Conservation (phyloP, 2,888 invertebrate genomes). For the Drosophila meridionalis region DNA sequence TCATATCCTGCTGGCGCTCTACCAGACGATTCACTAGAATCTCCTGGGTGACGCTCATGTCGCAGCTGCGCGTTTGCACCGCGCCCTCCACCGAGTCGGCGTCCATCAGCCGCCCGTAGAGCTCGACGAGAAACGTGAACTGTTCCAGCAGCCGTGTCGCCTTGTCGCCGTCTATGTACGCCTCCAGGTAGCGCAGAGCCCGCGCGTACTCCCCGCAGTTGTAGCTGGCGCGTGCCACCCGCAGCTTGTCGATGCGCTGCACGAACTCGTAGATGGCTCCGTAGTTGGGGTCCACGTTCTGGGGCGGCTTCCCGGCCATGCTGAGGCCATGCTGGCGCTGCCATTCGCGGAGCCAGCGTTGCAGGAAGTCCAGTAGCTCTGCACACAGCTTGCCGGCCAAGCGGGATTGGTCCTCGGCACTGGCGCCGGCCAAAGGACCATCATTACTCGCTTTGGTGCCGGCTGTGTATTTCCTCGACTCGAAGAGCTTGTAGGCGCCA, state of each 20-base stretch:
- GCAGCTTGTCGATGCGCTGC: slow-evolving; percentile 87
- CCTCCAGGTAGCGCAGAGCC: slow-evolving; percentile 91
- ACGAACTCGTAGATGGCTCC: slow-evolving; percentile 83
- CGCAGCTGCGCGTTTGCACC: slow-evolving; percentile 90
- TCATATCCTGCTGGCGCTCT: slow-evolving; percentile 93
- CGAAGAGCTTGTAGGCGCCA: slow-evolving; percentile 72
- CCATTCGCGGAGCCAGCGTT: slow-evolving; percentile 90
- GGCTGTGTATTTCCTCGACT: slow-evolving; percentile 71
- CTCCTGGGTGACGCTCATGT: slow-evolving; percentile 92
- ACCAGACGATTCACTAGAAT: slow-evolving; percentile 94
- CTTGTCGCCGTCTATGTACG: slow-evolving; percentile 87
- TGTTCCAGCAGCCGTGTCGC: slow-evolving; percentile 86
- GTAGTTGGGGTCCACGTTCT: slow-evolving; percentile 80
- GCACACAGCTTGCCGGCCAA: slow-evolving; percentile 90
- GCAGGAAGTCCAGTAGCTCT: slow-evolving; percentile 90
- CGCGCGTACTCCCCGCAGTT: slow-evolving; percentile 91
- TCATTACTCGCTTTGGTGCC: slow-evolving; percentile 17
- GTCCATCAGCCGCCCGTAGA: slow-evolving; percentile 95
- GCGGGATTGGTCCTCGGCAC: slow-evolving; percentile 55
- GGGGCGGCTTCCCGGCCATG: slow-evolving; percentile 73
- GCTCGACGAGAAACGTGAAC: slow-evolving; percentile 89
- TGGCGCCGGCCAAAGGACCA: background rate
- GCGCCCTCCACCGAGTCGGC: slow-evolving; percentile 95
- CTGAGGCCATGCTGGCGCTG: slow-evolving; percentile 72
- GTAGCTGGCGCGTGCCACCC: slow-evolving; percentile 90